These are phyloP conservation scores for Cinara cedri DNA, from an alignment of 2,888 invertebrate species.

Conservation along the genomic window DNA sequence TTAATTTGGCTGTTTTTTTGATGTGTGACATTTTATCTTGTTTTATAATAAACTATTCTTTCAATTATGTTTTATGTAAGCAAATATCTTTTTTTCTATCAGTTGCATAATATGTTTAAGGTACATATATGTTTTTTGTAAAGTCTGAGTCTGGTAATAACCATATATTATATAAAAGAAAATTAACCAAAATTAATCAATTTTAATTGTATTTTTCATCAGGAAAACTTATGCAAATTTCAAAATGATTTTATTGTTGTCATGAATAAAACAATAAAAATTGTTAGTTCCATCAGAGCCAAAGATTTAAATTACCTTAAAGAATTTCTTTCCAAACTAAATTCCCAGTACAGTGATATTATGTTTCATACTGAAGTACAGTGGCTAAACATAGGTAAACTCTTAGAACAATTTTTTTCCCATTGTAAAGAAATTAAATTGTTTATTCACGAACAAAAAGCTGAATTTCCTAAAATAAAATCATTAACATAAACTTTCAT, in stretches of 20 bases:
- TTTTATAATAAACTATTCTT: too few species aligned
- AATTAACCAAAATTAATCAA: too few species aligned
- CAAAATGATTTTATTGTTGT: conserved; percentile 17
- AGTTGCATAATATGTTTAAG: too few species aligned
- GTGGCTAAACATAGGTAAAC: conserved; percentile 50
- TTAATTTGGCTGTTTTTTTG: too few species aligned
- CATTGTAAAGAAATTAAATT: conserved; percentile 30
- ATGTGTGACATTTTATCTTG: too few species aligned
- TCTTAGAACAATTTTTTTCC: conserved; percentile 59
- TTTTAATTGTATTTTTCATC: too few species aligned
- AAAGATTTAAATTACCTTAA: conserved; percentile 39
- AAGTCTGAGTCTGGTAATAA: too few species aligned
- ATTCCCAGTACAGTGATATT: conserved; percentile 43
- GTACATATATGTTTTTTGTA: too few species aligned
- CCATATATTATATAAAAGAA: too few species aligned
- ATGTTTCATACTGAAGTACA: conserved; percentile 30
- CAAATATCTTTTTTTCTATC: too few species aligned
- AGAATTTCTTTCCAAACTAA: conserved; percentile 45
- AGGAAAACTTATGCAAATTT: neutral
- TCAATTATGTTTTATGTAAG: too few species aligned
- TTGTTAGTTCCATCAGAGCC: conserved; percentile 51
- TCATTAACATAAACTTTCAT: neutral
- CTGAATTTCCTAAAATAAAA: neutral
- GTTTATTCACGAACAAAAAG: conserved; percentile 22
- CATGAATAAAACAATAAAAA: conserved; percentile 41